Percentiles rank a stretch among this genome's conserved stretches.
These are phyloP conservation scores for Muraenolepis orangiensis DNA, from an alignment of 2,797 vertebrate genomes.

Conservation along the genomic window DNA sequence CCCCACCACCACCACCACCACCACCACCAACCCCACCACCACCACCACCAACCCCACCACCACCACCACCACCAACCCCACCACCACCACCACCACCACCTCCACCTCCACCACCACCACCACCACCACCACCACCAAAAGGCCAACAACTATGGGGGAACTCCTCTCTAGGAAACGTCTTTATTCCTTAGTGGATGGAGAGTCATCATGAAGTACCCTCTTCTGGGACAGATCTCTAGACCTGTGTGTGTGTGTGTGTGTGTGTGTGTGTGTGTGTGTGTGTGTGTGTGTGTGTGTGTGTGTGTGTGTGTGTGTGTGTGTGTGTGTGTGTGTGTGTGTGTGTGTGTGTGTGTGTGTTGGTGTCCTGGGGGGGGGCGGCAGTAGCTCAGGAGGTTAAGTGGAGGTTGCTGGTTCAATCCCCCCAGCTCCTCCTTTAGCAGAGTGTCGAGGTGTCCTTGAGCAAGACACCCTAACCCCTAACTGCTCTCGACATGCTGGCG, in stretches of 20 bases:
- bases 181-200: neutral
- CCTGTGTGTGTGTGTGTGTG: neutral
- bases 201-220: neutral
- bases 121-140: neutral
- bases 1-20: neutral
- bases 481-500: too few relatives aligned
- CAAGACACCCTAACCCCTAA: too few relatives aligned
- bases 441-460: too few relatives aligned
- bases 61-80: neutral
- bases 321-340: neutral
- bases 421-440: too few relatives aligned
- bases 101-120: neutral
- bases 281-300: neutral
- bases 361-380: too few relatives aligned
- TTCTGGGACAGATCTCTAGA: neutral
- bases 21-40: neutral
- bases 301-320: neutral
- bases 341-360: neutral
- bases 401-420: too few relatives aligned
- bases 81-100: neutral
- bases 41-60: neutral
- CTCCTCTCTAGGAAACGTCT: conserved; percentile 7
- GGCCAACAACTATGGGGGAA: neutral
- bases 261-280: neutral
- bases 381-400: too few relatives aligned